phyloP scores from a whole-genome alignment of 2,113 vertebrate species.

The Anoura caudifer region DNA sequence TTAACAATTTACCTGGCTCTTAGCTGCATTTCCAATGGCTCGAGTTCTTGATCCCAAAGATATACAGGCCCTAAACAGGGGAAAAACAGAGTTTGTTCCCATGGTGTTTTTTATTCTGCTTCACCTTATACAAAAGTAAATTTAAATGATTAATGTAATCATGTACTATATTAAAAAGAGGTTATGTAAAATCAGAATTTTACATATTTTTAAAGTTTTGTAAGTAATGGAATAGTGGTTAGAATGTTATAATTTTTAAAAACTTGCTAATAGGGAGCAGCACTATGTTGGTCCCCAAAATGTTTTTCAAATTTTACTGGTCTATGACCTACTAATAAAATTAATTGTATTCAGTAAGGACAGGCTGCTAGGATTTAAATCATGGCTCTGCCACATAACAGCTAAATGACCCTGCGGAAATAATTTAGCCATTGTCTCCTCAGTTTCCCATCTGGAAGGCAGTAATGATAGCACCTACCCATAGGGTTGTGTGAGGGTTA shows the following conservation, averaged over 20 bases:
- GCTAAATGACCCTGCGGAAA: background rate
- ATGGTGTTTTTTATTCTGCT: background rate
- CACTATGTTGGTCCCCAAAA: background rate
- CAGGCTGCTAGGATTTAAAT: background rate
- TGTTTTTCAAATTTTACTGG: background rate
- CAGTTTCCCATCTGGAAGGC: background rate
- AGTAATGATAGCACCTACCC: background rate
- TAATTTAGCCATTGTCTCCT: constrained; percentile 7
- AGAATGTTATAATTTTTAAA: background rate
- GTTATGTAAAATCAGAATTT: background rate
- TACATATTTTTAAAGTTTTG: background rate
- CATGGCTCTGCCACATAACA: background rate
- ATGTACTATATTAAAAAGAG: background rate
- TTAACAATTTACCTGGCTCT: constrained; percentile 90
- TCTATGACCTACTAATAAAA: background rate
- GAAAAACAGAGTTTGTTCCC: background rate
- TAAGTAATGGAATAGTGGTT: background rate
- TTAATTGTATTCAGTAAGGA: background rate
- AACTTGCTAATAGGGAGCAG: background rate
- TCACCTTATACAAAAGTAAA: background rate
- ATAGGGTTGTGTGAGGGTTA: background rate
- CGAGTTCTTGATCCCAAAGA: constrained; percentile 94
- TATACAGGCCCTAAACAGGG: constrained; percentile 88
- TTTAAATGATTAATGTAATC: background rate
- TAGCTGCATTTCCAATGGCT: constrained; percentile 95